These are phyloP conservation scores for Pongo pygmaeus DNA, from an alignment of 2,113 vertebrate genomes.

Conservation along the genomic window DNA sequence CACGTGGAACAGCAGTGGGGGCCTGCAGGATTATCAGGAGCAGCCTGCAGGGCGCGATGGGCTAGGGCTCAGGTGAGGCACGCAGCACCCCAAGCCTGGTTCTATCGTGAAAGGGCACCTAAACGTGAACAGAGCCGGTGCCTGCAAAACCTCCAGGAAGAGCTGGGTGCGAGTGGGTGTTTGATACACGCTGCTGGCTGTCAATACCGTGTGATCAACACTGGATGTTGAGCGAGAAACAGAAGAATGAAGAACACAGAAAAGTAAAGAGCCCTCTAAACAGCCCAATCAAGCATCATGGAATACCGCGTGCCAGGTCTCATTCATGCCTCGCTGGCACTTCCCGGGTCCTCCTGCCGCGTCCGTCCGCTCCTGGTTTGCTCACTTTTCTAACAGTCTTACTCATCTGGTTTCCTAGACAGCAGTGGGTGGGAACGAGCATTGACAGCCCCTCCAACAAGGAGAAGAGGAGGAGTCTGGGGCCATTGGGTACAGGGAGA, in stretches of 20 bases:
- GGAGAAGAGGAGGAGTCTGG: not conserved
- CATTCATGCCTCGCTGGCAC: rapidly evolving
- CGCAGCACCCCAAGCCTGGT: rapidly evolving
- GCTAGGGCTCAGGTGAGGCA: rapidly evolving
- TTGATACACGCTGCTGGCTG: rapidly evolving
- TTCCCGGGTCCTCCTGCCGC: rapidly evolving
- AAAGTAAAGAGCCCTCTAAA: rapidly evolving
- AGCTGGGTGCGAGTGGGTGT: rapidly evolving
- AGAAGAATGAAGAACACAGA: too few relatives aligned
- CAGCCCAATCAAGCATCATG: rapidly evolving
- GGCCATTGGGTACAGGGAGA: not conserved
- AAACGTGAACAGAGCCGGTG: too few relatives aligned
- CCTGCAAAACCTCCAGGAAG: rapidly evolving
- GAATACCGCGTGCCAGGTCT: rapidly evolving
- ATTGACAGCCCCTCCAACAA: not conserved
- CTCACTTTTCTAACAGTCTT: not conserved
- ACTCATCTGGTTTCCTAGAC: not conserved
- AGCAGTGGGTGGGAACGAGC: rapidly evolving
- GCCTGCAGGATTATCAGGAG: not conserved
- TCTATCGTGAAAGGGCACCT: not conserved
- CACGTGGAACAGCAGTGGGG: not conserved
- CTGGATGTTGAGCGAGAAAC: not conserved
- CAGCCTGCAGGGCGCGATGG: too few relatives aligned
- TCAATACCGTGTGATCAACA: rapidly evolving
- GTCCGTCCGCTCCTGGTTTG: rapidly evolving